Base-by-base conservation (phyloP, 2,888 invertebrate genomes). In the Pterobdella sp. region DNA sequence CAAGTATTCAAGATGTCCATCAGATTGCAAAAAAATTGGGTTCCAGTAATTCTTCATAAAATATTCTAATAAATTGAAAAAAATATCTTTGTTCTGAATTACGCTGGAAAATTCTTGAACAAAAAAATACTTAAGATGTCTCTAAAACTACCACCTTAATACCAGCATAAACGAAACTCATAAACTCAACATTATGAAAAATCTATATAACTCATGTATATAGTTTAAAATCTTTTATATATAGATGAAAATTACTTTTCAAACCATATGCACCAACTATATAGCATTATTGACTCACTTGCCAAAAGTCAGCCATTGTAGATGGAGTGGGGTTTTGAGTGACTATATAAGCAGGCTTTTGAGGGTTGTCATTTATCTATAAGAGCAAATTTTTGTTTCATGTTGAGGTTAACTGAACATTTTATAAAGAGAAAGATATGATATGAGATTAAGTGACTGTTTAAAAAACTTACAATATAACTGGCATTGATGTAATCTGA, bases 401-500 rank as follows among this genome's bases (percentile, higher is more conserved):
- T n/a, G 2, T 34, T n/a, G 1, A 67, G 2, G n/a, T 67, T 67
- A 22, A 22, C 26, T 7, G 31, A 56, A 18, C 26, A 42, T 42
- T 42, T 14, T 14, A 42, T 14, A 22, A 14, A 42, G 7, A 42
- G 22, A 42, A 42, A 42, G 22, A 42, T 42, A 42, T 14, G 22
- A 42, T 42, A 42, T 14, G 22, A 14, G 7, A 42, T 26, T 32
- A 34, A 1, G n/a, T 68, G 1, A 35, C 14, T n/a, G 26, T 26
- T 18, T 49, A 49, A 18, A n/a, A 2, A 26, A 73, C 64, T 69
- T n/a, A 64, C 73, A 32, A 73, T 73, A 7, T 26, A n/a, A 52
- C 73, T 73, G 63, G 73, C 73, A 32, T 73, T 73, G 68, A 73
- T 69, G 69, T 73, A 73, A 42, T 73, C 73, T 1, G 49, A 18